Conservation (phyloP, 2,888 invertebrate species). For the Archips crataeganus region DNA sequence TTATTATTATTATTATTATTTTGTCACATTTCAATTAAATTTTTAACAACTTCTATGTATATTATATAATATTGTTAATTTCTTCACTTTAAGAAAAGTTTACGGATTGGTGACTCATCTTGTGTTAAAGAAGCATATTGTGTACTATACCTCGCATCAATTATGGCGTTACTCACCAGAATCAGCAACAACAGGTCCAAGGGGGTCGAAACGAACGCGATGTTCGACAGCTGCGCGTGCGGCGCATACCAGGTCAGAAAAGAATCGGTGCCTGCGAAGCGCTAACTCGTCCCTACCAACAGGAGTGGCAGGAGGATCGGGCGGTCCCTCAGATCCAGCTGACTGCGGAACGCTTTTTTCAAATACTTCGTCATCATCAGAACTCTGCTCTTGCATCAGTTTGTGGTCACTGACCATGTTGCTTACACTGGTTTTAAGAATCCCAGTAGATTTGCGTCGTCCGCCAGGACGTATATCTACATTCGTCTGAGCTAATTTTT, state of each 20-base stretch:
- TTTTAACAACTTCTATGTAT: no score
- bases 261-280: slow-evolving; percentile 90
- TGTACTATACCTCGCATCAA: not conserved
- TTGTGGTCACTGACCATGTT: slow-evolving; percentile 65
- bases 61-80: no score
- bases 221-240: slow-evolving; percentile 91
- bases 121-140: not conserved
- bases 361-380: slow-evolving; percentile 88
- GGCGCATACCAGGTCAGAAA: slow-evolving; percentile 91
- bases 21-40: no score
- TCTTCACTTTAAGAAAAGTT: not conserved
- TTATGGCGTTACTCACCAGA: slow-evolving; percentile 74
- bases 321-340: slow-evolving; percentile 81
- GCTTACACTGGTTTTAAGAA: slow-evolving; percentile 74
- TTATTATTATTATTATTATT: no score
- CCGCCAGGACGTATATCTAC: slow-evolving; percentile 68
- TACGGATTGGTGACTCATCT: not conserved
- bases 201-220: slow-evolving; percentile 91
- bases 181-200: slow-evolving; percentile 88
- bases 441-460: slow-evolving; percentile 79
- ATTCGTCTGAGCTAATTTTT: slow-evolving; percentile 75
- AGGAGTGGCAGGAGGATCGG: slow-evolving; percentile 90
- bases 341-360: slow-evolving; percentile 72
- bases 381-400: slow-evolving; percentile 58
- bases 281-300: slow-evolving; percentile 92